Evolutionary conservation across 2,113 vertebrate species (phyloP).

Genomic region (Vimba vimba): DNA sequence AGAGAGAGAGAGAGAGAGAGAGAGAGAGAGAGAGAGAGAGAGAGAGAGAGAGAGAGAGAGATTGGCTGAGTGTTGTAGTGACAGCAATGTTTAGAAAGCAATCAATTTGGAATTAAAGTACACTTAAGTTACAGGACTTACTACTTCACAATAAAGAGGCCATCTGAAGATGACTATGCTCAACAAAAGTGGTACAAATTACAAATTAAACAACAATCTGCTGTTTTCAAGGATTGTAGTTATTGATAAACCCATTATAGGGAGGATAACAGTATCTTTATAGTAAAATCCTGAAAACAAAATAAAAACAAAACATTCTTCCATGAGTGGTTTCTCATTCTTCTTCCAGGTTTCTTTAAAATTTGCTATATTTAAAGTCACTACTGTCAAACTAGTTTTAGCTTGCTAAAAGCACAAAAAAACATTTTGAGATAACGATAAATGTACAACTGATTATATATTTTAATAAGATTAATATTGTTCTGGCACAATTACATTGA

Average conservation of each 20-base stretch:
- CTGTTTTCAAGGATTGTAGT: not conserved
- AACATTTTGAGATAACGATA: not conserved
- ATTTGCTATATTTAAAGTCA: not conserved
- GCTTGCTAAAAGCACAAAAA: too few relatives aligned
- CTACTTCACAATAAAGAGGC: not conserved
- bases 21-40: conserved; percentile 3
- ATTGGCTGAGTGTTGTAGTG: conserved; percentile 8
- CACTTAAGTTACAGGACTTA: not conserved
- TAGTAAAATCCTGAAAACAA: not conserved
- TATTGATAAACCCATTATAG: too few relatives aligned
- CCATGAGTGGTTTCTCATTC: too few relatives aligned
- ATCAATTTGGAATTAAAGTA: conserved; percentile 24
- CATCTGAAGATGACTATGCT: not conserved
- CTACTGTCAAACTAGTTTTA: not conserved
- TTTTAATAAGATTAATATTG: not conserved
- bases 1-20: conserved; percentile 4
- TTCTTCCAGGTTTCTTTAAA: too few relatives aligned
- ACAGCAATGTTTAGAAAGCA: conserved; percentile 30
- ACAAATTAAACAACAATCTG: not conserved
- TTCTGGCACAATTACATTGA: not conserved
- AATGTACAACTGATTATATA: not conserved
- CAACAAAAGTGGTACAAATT: not conserved
- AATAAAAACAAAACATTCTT: not conserved
- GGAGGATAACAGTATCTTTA: not conserved
- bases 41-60: not conserved